phyloP scores from a whole-genome alignment of 2,113 vertebrate species.

The Lamprotornis superbus region DNA sequence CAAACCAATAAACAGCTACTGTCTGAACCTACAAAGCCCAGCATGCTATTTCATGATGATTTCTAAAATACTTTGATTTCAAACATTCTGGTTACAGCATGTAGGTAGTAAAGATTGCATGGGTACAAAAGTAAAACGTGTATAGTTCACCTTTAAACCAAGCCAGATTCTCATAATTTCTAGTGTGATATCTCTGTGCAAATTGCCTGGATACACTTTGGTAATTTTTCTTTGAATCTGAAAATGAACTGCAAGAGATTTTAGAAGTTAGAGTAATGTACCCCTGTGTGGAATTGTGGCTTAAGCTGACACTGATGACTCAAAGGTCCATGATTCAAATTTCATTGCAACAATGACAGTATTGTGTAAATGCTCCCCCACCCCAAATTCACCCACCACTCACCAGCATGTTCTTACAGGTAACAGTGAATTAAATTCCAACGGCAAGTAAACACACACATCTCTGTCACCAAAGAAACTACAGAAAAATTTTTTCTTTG shows the following conservation, averaged over 20 bases:
- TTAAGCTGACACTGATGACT: not conserved
- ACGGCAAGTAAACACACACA: not conserved
- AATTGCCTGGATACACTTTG: not conserved
- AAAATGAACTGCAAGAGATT: not conserved
- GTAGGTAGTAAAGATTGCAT: not conserved
- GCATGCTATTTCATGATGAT: not conserved
- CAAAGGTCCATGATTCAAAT: not conserved
- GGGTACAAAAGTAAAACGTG: not conserved
- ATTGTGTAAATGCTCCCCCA: not conserved
- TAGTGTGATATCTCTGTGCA: not conserved
- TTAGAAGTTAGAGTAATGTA: not conserved
- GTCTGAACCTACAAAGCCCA: not conserved
- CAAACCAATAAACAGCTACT: not conserved
- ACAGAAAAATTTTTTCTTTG: not conserved
- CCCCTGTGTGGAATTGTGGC: not conserved
- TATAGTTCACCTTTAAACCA: not conserved
- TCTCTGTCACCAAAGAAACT: not conserved
- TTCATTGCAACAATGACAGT: not conserved
- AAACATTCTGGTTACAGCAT: not conserved
- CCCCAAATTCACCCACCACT: not conserved
- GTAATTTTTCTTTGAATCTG: not conserved
- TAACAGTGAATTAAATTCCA: not conserved
- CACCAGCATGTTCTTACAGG: not conserved
- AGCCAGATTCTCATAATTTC: not conserved
- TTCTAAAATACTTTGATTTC: not conserved